phyloP scores from a whole-genome alignment of 1,140 invertebrate genomes.

The Nasonia longicornis region DNA sequence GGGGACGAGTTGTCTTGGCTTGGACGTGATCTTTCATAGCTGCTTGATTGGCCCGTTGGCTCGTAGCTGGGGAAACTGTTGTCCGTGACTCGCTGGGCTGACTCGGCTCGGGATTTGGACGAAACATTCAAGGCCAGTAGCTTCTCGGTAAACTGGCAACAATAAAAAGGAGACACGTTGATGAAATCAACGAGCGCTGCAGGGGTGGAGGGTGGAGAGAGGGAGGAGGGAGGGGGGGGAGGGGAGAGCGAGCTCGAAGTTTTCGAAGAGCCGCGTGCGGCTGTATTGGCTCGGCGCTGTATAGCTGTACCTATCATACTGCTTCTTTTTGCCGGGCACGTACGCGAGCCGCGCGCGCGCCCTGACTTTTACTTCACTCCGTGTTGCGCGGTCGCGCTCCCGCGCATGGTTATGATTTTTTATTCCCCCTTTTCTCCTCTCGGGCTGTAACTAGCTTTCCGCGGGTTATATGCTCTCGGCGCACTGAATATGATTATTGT shows the following conservation, averaged over 20 bases:
- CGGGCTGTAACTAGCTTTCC: no score
- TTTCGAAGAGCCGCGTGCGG: neutral
- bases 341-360: neutral
- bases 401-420: conserved; percentile 33
- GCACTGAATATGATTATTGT: no score
- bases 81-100: neutral
- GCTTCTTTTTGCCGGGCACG: conserved; percentile 26
- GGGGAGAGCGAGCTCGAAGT: neutral
- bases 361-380: conserved; percentile 21
- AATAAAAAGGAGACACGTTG: conserved; percentile 67
- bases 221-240: no score
- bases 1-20: conserved; percentile 51
- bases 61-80: conserved; percentile 38
- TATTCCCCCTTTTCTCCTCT: neutral
- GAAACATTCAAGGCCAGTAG: conserved; percentile 64
- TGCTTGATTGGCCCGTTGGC: conserved; percentile 63
- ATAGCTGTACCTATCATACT: neutral
- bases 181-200: conserved; percentile 63
- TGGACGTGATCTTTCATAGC: conserved; percentile 69
- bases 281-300: neutral
- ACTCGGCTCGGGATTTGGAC: conserved; percentile 45
- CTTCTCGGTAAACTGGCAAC: conserved; percentile 57
- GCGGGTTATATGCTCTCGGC: no score
- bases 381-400: neutral
- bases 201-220: neutral